Conservation (phyloP, 1,140 invertebrate species). For the Telenomus remus region DNA sequence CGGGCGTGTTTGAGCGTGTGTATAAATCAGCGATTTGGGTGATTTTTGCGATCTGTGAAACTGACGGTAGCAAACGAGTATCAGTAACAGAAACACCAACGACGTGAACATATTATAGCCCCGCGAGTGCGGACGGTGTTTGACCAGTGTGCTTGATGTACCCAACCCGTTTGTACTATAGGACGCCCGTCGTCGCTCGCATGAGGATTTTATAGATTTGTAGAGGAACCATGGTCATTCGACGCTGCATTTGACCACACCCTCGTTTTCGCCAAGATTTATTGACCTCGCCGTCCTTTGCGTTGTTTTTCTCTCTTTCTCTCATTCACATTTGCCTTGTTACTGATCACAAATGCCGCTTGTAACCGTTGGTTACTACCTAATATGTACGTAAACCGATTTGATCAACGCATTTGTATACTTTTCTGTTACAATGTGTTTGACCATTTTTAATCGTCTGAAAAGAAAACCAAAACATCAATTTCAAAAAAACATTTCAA, state of each 20-base stretch:
- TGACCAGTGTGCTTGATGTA: slow-evolving; percentile 63
- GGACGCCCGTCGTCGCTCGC: slow-evolving; percentile 29
- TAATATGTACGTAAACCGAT: slow-evolving; percentile 35
- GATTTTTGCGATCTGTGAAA: slow-evolving; percentile 52
- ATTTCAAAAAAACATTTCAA: not conserved
- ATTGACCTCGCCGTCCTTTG: slow-evolving; percentile 56
- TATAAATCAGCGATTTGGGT: slow-evolving; percentile 58
- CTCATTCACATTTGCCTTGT: slow-evolving; percentile 59
- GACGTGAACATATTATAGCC: slow-evolving; percentile 70
- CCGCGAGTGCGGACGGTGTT: slow-evolving; percentile 55
- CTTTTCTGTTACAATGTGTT: not conserved
- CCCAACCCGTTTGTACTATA: slow-evolving; percentile 59
- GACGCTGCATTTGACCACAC: slow-evolving; percentile 72
- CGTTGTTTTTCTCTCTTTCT: slow-evolving; percentile 35
- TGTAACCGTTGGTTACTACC: slow-evolving; percentile 64
- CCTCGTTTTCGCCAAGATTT: slow-evolving; percentile 71
- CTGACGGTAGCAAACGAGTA: slow-evolving; percentile 48
- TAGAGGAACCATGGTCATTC: slow-evolving; percentile 68
- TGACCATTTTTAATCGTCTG: too few species aligned
- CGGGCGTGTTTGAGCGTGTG: slow-evolving; percentile 35
- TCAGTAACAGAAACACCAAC: slow-evolving; percentile 63
- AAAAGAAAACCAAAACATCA: not conserved
- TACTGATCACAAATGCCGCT: slow-evolving; percentile 69
- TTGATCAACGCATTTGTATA: slow-evolving; percentile 26
- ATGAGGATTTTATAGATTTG: slow-evolving; percentile 68